Evolutionary conservation across 2,113 vertebrate genomes (phyloP).

Genomic region (Psittacus erithacus): DNA sequence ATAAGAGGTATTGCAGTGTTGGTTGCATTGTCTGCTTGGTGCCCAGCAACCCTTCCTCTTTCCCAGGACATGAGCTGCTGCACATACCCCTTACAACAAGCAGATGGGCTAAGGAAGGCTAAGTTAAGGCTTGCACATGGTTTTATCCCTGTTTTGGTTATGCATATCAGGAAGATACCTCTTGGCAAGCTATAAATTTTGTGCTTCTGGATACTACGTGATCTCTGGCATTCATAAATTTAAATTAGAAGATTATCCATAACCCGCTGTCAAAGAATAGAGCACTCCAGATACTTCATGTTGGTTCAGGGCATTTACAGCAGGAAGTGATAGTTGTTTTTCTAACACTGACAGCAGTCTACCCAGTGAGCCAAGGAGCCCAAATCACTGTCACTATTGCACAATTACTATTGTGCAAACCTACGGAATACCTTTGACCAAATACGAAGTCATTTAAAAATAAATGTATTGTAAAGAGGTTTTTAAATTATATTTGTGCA

Average conservation of each 20-base stretch:
- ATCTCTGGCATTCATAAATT: neutral
- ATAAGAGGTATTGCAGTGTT: neutral
- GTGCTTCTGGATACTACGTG: neutral
- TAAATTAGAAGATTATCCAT: neutral
- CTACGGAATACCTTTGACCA: neutral
- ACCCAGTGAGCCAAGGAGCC: neutral
- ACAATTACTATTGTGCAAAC: neutral
- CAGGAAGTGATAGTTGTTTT: neutral
- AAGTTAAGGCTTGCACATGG: neutral
- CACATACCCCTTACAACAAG: neutral
- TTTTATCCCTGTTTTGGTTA: neutral
- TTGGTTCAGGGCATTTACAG: neutral
- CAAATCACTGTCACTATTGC: neutral
- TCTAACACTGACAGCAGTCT: neutral
- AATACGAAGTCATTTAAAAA: neutral
- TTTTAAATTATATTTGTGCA: neutral
- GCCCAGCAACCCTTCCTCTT: neutral
- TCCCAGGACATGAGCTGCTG: neutral
- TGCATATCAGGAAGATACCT: neutral
- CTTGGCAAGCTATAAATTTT: neutral
- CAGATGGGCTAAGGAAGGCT: neutral
- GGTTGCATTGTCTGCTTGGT: neutral
- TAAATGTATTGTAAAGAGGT: neutral
- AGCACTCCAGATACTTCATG: neutral
- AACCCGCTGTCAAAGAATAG: neutral